Evolutionary conservation across 2,888 invertebrate genomes (phyloP).

Genomic region (Thymelicus sylvestris): DNA sequence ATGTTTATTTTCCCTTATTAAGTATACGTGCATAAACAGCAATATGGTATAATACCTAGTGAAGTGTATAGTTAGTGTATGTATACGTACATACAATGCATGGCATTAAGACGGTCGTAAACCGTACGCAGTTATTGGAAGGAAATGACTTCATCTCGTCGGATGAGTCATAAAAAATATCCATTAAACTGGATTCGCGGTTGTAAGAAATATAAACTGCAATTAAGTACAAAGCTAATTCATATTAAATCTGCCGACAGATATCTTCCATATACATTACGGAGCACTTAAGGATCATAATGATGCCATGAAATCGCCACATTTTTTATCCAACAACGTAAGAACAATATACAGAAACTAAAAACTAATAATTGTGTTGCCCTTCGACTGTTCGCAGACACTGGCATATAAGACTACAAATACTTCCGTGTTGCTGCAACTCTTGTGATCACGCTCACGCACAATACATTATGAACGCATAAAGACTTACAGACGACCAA

Average conservation of each 20-base stretch:
- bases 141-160: conserved; percentile 28
- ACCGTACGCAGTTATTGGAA: neutral
- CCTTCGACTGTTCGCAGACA: conserved; percentile 26
- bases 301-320: conserved; percentile 9
- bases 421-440: conserved; percentile 16
- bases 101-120: conserved; percentile 2
- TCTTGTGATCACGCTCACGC: conserved; percentile 15
- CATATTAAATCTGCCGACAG: conserved; percentile 20
- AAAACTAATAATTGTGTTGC: conserved; percentile 22
- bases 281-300: conserved; percentile 15
- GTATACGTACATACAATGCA: neutral
- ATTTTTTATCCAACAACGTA: conserved; percentile 12
- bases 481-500: conserved; percentile 7
- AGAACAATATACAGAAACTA: conserved; percentile 26
- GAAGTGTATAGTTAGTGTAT: too few relatives aligned
- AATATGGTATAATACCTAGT: too few relatives aligned
- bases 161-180: conserved; percentile 15
- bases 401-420: conserved; percentile 18
- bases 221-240: conserved; percentile 10
- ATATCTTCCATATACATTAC: conserved; percentile 14
- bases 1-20: too few relatives aligned
- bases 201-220: conserved; percentile 13
- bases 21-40: too few relatives aligned
- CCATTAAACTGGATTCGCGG: conserved; percentile 7
- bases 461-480: conserved; percentile 12